Evolutionary conservation across 1,140 invertebrate genomes (phyloP), one percentile per base, ranked within the genome.

Genomic region (Drosophila simulans): DNA sequence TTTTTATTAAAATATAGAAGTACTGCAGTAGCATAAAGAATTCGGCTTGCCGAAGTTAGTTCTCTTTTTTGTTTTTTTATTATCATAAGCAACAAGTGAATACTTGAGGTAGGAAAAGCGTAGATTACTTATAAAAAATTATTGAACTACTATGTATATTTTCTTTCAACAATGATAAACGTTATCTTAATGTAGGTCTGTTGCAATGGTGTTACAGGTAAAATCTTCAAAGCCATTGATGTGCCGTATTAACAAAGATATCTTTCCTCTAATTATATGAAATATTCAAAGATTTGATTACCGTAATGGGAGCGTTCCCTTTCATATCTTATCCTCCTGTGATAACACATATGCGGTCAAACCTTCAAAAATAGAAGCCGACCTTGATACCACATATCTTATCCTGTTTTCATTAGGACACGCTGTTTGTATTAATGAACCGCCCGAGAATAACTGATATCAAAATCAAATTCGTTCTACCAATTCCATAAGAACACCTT

Each of bases 391-490:
- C 35, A 31, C 31, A 13, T 52, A 65, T 68, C 64, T 71, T 25
- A 70, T 70, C 37, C 35, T 49, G 64, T 37, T 57, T 70, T 71
- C 42, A 70, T 49, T 42, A 40, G 27, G 25, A 4, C 37, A 13
- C 31, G 31, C 31, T 31, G 31, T 8, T 10, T 31, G 1, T 10
- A 31, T 10, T 31, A 31, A 31, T 31, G 45, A 46, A 55, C 63
- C 49, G 25, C 37, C 65, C 63, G 34, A 46, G n/a, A 20, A 69
- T 20, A 4, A 52, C 64, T 42, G 59, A 56, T 70, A 71, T 48
- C 43, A n/a, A 35, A 48, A 40, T 69, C 52, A 1, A 39, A 35
- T 71, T 71, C 64, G 64, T 70, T 71, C 37, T 27, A 48, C 51
- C 42, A 70, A 57, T 48, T 35, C 43, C 57, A 49, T 51, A 31